Conservation (phyloP, 2,888 invertebrate genomes). For the Periphyllus acericola region DNA sequence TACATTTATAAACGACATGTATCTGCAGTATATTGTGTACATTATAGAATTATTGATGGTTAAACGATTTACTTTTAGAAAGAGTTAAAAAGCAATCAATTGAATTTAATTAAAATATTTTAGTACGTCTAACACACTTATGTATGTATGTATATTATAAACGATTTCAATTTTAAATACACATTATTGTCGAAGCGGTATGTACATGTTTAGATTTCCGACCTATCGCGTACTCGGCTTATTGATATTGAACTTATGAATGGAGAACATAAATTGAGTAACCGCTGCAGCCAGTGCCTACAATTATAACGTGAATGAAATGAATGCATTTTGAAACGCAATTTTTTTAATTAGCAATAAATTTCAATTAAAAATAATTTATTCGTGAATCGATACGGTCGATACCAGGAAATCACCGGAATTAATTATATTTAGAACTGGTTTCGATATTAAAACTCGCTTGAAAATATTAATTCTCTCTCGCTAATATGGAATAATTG, state of each 20-base stretch:
- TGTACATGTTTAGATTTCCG: not conserved
- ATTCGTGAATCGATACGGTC: conserved; percentile 30
- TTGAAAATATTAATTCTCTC: not conserved
- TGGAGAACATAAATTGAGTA: conserved; percentile 6
- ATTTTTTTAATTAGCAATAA: conserved; percentile 42
- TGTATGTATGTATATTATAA: conserved; percentile 7
- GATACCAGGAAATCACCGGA: not conserved
- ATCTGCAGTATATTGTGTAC: not conserved
- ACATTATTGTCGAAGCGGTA: not conserved
- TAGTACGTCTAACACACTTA: not conserved
- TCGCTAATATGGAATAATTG: conserved; percentile 44
- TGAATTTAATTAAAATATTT: conserved; percentile 47
- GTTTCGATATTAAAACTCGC: conserved; percentile 24
- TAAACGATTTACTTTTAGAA: not conserved
- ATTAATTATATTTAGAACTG: conserved; percentile 24
- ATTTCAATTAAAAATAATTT: conserved; percentile 53
- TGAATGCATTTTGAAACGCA: not conserved
- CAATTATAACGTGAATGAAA: conserved; percentile 18
- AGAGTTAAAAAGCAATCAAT: conserved; percentile 22
- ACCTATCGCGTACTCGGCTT: not conserved
- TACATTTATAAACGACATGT: not conserved
- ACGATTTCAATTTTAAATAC: not conserved
- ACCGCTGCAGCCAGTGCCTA: not conserved
- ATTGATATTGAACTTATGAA: conserved; percentile 24
- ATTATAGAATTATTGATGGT: not conserved